Evolutionary conservation across 2,888 invertebrate genomes (phyloP).

Genomic region (Hedya salicella): DNA sequence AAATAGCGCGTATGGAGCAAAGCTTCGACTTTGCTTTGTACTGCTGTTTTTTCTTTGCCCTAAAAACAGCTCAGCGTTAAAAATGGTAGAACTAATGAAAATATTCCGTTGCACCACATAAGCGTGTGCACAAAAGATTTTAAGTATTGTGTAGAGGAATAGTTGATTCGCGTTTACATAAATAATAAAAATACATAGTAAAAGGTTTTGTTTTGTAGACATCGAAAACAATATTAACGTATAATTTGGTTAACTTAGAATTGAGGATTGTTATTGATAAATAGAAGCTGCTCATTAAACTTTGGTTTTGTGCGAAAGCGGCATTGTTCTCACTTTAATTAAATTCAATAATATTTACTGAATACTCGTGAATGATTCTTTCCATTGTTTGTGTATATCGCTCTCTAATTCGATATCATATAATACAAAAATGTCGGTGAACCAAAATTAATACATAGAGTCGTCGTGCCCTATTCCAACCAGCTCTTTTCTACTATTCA

Average conservation of each 20-base stretch:
- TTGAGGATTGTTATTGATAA: not conserved
- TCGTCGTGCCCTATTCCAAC: too few relatives aligned
- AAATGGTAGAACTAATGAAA: constrained; percentile 7
- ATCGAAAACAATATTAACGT: not conserved
- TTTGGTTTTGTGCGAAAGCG: not conserved
- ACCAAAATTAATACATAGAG: too few relatives aligned
- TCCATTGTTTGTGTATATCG: too few relatives aligned
- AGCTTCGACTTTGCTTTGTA: not conserved
- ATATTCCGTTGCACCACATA: not conserved
- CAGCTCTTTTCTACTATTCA: too few relatives aligned
- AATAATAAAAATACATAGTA: not conserved
- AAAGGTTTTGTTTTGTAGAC: not conserved
- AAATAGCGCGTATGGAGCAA: not conserved
- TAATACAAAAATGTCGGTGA: too few relatives aligned
- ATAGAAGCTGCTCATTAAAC: not conserved
- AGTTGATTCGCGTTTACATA: not conserved
- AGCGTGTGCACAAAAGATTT: constrained; percentile 6
- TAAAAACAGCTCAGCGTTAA: constrained; percentile 5
- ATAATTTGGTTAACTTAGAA: not conserved
- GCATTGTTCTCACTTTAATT: not conserved
- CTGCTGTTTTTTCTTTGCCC: constrained; percentile 13
- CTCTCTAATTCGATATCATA: too few relatives aligned
- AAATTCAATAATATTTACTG: not conserved
- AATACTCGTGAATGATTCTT: too few relatives aligned
- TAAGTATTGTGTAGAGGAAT: not conserved